phyloP scores from a whole-genome alignment of 2,888 invertebrate species.

The Amblyjoppa proteus region DNA sequence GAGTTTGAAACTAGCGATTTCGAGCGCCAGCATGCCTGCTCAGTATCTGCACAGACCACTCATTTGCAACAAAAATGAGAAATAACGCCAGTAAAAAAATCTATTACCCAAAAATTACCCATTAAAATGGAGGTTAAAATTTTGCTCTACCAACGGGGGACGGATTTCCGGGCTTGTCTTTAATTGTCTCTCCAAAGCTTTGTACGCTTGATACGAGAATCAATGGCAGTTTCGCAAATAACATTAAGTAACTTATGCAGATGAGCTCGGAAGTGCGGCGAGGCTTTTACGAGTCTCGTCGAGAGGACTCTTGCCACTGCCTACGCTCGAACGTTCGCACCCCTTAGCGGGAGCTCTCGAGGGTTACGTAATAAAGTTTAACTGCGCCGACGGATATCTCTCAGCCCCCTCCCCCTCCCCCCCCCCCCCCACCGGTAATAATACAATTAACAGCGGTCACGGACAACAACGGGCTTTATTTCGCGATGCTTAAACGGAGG shows the following conservation, averaged over 20 bases:
- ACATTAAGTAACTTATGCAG: constrained; percentile 12
- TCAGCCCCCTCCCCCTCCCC: too few relatives aligned
- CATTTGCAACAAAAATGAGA: too few relatives aligned
- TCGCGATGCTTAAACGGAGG: background rate
- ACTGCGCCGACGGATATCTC: constrained; percentile 24
- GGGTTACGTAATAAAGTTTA: constrained; percentile 40
- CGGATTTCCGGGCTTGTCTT: background rate
- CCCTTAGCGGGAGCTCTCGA: constrained; percentile 8
- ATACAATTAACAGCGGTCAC: constrained; percentile 32
- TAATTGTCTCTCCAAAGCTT: background rate
- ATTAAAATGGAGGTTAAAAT: too few relatives aligned
- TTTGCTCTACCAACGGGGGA: too few relatives aligned
- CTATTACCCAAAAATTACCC: too few relatives aligned
- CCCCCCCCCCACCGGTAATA: background rate
- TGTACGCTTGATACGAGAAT: background rate
- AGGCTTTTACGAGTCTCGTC: constrained; percentile 16
- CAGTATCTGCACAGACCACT: too few relatives aligned
- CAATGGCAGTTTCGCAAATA: background rate
- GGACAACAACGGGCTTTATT: constrained; percentile 25
- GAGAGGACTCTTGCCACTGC: background rate
- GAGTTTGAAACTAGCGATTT: too few relatives aligned
- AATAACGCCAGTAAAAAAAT: too few relatives aligned
- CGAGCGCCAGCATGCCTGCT: too few relatives aligned
- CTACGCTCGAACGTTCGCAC: background rate
- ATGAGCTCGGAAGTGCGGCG: background rate